phyloP scores from a whole-genome alignment of 2,888 invertebrate species.

The Apodemia mormo region DNA sequence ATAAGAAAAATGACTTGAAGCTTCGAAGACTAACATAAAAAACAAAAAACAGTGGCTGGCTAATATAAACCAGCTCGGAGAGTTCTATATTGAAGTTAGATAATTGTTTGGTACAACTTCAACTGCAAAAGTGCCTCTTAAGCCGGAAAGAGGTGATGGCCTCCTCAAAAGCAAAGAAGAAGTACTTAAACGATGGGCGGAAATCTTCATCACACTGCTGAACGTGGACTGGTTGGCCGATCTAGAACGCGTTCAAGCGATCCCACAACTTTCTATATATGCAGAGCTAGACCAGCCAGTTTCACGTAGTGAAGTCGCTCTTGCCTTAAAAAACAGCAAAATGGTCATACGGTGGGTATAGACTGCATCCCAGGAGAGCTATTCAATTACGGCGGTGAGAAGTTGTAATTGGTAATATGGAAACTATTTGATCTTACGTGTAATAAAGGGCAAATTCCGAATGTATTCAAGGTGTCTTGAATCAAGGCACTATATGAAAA shows the following conservation, averaged over 20 bases:
- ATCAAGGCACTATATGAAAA: too few relatives aligned
- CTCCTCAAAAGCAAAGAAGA: too few relatives aligned
- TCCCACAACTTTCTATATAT: too few relatives aligned
- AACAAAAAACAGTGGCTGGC: slow-evolving; percentile 30
- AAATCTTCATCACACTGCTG: too few relatives aligned
- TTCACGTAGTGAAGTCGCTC: background rate
- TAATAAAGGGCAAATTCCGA: too few relatives aligned
- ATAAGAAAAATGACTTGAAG: slow-evolving; percentile 9
- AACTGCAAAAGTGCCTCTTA: background rate
- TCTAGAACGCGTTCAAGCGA: too few relatives aligned
- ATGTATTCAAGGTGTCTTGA: too few relatives aligned
- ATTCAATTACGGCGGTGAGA: background rate
- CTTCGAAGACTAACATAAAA: slow-evolving; percentile 22
- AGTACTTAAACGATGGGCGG: too few relatives aligned
- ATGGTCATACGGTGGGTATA: background rate
- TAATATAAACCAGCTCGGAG: slow-evolving; percentile 28
- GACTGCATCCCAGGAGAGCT: background rate
- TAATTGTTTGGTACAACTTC: slow-evolving; percentile 20
- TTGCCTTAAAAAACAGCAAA: background rate
- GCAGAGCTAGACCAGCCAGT: slow-evolving; percentile 21
- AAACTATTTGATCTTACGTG: background rate
- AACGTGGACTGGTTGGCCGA: too few relatives aligned
- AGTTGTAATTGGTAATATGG: background rate
- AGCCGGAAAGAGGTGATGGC: too few relatives aligned
- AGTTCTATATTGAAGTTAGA: slow-evolving; percentile 27